Base-by-base conservation (phyloP, 2,888 invertebrate species). In the Dilophus febrilis region DNA sequence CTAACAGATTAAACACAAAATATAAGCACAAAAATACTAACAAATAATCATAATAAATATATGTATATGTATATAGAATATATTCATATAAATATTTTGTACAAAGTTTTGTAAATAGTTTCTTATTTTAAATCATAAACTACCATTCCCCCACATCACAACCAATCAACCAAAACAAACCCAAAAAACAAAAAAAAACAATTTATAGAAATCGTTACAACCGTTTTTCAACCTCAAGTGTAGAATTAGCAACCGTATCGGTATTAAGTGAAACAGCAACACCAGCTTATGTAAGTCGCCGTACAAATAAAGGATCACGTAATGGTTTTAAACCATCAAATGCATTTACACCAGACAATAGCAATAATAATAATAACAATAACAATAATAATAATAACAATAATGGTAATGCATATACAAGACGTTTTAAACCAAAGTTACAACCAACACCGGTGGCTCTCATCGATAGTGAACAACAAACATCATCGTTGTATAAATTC, bases 401-500 rank as follows among this genome's bases (percentile, higher is more conserved):
- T n/a, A 26, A 27, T 17, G 62, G 56, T 44, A 65, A 65, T 30
- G 58, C 47, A 44, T 62, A 61, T 45, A 59, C 65, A 10, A 68
- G 79, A 46, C 70, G 74, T 43, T 85, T 76, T 57, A 76, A 82
- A 47, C 77, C 80, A 5, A 77, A 75, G 50, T 62, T 71, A 41
- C 70, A 73, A 56, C 58, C 69, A 45, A 56, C 68, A 42, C 49
- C 65, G 10, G 51, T 58, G 22, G 55, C 70, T 46, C n/a, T n/a
- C n/a, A 66, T 69, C 3, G 76, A 76, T 47, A 65, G 67, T 52
- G 63, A 59, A 18, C 57, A 64, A 10, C 60, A 66, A 34, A 66
- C 74, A 5, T 72, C 74, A 30, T 75, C 77, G 47, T 64, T 81
- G 42, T 82, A 81, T 54, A 83, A 84, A 61, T 78, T 85, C 51